These are phyloP conservation scores for Cheilosia soror DNA, from an alignment of 2,888 invertebrate species.

Conservation along the genomic window DNA sequence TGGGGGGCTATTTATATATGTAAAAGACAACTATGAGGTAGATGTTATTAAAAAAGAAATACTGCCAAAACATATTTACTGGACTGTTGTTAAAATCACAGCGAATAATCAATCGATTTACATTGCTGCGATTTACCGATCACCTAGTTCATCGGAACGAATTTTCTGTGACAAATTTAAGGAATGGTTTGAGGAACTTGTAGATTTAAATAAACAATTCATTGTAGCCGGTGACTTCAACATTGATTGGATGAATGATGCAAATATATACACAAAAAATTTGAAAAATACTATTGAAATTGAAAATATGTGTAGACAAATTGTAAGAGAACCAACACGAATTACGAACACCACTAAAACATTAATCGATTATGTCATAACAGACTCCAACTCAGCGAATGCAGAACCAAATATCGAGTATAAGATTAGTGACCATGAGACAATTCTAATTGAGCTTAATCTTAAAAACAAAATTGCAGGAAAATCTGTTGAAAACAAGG, in stretches of 20 bases:
- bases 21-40: neutral
- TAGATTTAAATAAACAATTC: conserved; percentile 11
- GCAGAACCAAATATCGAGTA: too few species aligned
- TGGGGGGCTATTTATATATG: neutral
- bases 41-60: neutral
- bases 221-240: conserved; percentile 4
- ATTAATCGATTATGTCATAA: conserved; percentile 9
- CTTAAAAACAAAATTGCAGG: too few species aligned
- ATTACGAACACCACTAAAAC: neutral
- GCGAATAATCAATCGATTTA: too few species aligned
- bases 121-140: neutral
- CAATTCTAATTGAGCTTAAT: too few species aligned
- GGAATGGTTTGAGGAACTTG: neutral
- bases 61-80: too few species aligned
- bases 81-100: too few species aligned
- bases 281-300: conserved; percentile 7
- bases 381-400: neutral
- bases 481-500: too few species aligned
- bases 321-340: neutral
- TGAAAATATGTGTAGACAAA: conserved; percentile 7
- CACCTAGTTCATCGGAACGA: neutral
- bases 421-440: too few species aligned
- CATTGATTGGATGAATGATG: conserved; percentile 5
- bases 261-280: neutral
- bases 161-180: conserved; percentile 12